These are phyloP conservation scores for Aldrovandia affinis DNA, from an alignment of 2,797 vertebrate species.

Conservation along the genomic window DNA sequence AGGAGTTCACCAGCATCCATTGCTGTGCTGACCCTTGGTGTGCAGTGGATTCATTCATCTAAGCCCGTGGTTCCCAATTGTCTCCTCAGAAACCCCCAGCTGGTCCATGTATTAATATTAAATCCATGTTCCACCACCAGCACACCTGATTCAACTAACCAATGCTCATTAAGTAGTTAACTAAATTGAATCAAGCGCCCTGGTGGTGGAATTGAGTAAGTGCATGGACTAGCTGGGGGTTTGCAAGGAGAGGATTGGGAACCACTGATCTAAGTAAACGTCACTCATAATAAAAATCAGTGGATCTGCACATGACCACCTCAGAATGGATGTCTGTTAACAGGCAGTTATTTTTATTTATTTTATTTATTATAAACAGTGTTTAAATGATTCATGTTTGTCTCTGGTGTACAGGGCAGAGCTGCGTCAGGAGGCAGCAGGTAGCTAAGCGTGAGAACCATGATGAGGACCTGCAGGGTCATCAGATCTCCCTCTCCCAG, in stretches of 20 bases:
- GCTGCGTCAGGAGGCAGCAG: conserved; percentile 47
- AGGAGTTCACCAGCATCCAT: not conserved
- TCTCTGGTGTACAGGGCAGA: conserved; percentile 54
- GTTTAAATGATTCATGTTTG: conserved; percentile 10
- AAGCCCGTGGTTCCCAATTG: too few relatives aligned
- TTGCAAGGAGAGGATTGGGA: too few relatives aligned
- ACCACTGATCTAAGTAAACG: too few relatives aligned
- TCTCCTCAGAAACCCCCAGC: too few relatives aligned
- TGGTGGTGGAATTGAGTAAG: too few relatives aligned
- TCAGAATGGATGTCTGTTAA: not conserved
- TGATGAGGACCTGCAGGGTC: conserved; percentile 57
- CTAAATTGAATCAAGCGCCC: too few relatives aligned
- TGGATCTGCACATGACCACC: not conserved
- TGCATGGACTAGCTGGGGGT: too few relatives aligned
- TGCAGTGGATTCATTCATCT: not conserved
- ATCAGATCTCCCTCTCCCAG: conserved; percentile 57
- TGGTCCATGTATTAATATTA: too few relatives aligned
- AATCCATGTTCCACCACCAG: too few relatives aligned
- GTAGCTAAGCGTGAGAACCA: conserved; percentile 49
- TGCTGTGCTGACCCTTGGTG: not conserved
- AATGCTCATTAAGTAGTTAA: too few relatives aligned
- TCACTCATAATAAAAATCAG: not conserved
- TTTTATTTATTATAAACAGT: too few relatives aligned
- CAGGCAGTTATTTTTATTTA: not conserved
- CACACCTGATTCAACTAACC: too few relatives aligned